phyloP scores from a whole-genome alignment of 2,113 vertebrate genomes.

The Dipodomys spectabilis region DNA sequence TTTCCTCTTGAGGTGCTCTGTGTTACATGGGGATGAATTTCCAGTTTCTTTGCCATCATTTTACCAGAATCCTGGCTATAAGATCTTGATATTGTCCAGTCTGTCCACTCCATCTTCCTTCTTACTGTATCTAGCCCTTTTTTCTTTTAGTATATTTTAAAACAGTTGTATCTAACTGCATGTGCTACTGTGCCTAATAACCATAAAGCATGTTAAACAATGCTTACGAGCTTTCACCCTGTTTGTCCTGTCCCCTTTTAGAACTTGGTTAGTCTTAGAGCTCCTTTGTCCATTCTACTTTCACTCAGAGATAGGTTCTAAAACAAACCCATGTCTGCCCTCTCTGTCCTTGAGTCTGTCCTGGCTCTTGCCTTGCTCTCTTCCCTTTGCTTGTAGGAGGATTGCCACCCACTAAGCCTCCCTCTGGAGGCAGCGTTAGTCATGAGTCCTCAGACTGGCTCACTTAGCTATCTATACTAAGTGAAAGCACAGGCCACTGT shows the following conservation, averaged over 20 bases:
- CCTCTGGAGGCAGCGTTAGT: background rate
- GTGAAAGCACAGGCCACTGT: background rate
- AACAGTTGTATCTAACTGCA: constrained; percentile 60
- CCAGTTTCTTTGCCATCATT: constrained; percentile 6
- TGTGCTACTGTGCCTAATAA: constrained; percentile 51
- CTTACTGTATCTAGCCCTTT: constrained; percentile 20
- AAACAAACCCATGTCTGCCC: background rate
- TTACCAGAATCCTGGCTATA: background rate
- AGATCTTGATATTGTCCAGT: constrained; percentile 18
- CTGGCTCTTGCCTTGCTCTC: background rate
- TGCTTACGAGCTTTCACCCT: background rate
- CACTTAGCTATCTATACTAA: background rate
- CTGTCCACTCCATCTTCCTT: constrained; percentile 9
- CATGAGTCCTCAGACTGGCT: background rate
- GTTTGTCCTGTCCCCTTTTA: background rate
- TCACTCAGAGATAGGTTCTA: background rate
- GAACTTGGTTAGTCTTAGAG: background rate
- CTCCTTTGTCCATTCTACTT: background rate
- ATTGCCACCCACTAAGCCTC: background rate
- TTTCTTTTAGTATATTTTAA: constrained; percentile 32
- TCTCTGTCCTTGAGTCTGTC: background rate
- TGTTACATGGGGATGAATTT: constrained; percentile 46
- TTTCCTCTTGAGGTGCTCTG: constrained; percentile 17
- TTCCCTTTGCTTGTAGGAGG: background rate
- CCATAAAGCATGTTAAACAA: constrained; percentile 71